Evolutionary conservation across 2,113 vertebrate genomes (phyloP).

Genomic region (Datnioides undecimradiatus): DNA sequence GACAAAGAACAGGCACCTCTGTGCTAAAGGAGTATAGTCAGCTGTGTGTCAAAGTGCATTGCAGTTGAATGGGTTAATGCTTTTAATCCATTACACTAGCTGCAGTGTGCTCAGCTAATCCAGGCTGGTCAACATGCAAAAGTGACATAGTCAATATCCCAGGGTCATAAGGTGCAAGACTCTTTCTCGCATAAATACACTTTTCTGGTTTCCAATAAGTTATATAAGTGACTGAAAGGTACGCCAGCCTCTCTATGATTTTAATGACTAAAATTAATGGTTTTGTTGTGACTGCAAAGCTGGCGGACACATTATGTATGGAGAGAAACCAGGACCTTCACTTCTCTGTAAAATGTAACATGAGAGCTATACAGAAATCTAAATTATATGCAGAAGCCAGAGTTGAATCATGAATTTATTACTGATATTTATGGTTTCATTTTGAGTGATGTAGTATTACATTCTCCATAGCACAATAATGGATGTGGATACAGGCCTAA

Average conservation of each 20-base stretch:
- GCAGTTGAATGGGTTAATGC: slow-evolving; percentile 64
- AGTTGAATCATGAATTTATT: slow-evolving; percentile 26
- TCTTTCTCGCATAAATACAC: neutral
- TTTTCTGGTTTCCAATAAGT: slow-evolving; percentile 20
- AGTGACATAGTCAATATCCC: slow-evolving; percentile 43
- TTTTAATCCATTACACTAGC: slow-evolving; percentile 72
- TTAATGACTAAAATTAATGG: neutral
- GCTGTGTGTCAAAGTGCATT: slow-evolving; percentile 67
- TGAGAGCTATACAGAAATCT: slow-evolving; percentile 32
- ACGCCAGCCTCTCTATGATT: neutral
- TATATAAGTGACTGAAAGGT: slow-evolving; percentile 6
- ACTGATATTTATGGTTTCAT: slow-evolving; percentile 47
- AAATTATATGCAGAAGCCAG: slow-evolving; percentile 29
- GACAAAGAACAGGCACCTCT: slow-evolving; percentile 67
- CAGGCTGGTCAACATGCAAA: slow-evolving; percentile 55
- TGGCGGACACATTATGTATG: slow-evolving; percentile 8
- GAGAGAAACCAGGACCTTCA: neutral
- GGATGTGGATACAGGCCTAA: slow-evolving; percentile 35
- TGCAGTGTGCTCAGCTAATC: slow-evolving; percentile 77
- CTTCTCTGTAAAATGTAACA: slow-evolving; percentile 26
- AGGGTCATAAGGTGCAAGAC: slow-evolving; percentile 52
- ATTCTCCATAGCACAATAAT: slow-evolving; percentile 49
- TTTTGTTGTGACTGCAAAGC: slow-evolving; percentile 22
- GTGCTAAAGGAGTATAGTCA: slow-evolving; percentile 43
- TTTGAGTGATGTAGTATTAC: slow-evolving; percentile 33